Base-by-base conservation (phyloP, 2,113 vertebrate species). In the Syngnathoides biaculeatus region DNA sequence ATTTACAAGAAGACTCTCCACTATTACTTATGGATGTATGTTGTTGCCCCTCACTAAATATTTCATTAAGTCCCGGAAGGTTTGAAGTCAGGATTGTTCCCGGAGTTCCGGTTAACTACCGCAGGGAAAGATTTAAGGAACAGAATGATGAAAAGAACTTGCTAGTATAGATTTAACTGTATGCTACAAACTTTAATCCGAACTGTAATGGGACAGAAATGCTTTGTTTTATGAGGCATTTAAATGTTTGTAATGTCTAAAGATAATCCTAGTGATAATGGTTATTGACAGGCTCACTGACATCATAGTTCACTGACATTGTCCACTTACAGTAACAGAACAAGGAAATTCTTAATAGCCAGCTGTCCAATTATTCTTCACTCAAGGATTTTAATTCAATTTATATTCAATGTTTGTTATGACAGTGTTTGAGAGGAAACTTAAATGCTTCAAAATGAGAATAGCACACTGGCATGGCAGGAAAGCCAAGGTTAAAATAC, bases 1-100 rank as follows among this genome's bases (percentile, higher is more conserved):
- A 88, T 90, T 90, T 91, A 92, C 87, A 86, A 90, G 83, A 84
- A 86, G 87, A 81, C 79, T 78, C 77, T 74, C n/a, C 30, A 64
- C 63, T 72, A 87, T 91, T 86, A 88, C 86, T 90, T 87, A 86
- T 62, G 60, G 7, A 65, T 89, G 85, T 79, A 89, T 90, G 86
- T 75, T 71, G 75, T 85, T 88, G 83, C 85, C 84, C 86, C 84
- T 85, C 26, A 53, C 70, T 89, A 68, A 92, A 89, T 92, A 86
- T 90, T 92, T 88, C 77, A 89, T 69, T 27, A 24, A 14, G 65
- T 70, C 74, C 74, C 80, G 83, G 82, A 79, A 73, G 79, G 84
- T 74, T 79, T 73, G 66, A 45, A 48, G 72, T 58, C 76, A 75
- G 56, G 65, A 75, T 56, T 48, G 73, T 65, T 50, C 47, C 63